Base-by-base conservation (phyloP, 2,797 vertebrate genomes). In the Cynodonichthys magdalenae region DNA sequence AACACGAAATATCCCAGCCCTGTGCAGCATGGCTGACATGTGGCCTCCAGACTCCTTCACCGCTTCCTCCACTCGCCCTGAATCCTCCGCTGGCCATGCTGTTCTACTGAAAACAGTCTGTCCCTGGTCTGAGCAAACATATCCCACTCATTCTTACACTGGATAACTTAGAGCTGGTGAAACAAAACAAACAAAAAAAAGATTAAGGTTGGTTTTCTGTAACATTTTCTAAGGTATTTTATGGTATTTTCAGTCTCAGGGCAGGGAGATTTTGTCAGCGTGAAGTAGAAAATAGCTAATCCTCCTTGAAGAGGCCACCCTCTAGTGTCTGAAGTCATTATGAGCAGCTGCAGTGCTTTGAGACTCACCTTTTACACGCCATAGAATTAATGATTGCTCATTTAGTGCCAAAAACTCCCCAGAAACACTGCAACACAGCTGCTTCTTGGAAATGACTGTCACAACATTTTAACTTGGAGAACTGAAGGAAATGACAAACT, bases 41-140 rank as follows among this genome's bases (percentile, higher is more conserved):
- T 94, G 93, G 93, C 89, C 89, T 90, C 92, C 93, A 94, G 92
- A 92, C 88, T 88, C 86, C 77, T 89, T 83, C 82, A 77, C 66
- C 65, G 56, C 67, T 51, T 39, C 49, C 62, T 52, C 42, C 67
- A 45, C 31, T 28, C 34, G 18, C 50, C 67, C 46, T 11, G 17
- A 79, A 76, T 66, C 75, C 85, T 59, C 78, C 47, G 49, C 85
- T 81, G 68, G 81, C 84, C 89, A 83, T 79, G 84, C 89, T 87
- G 81, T 87, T 91, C 71, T 69, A 85, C 87, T 71, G 77, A 90
- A 90, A 91, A 90, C 87, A 89, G 48, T 50, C 57, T 56, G 71
- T 90, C 83, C 81, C 66, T 78, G 74, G 84, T 88, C 89, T 83
- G 88, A 90, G 81, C 86, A 90, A 92, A 92, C 90, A 90, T 82